Base-by-base conservation (phyloP, 2,888 invertebrate species). In the Ichneumoninae sp. region DNA sequence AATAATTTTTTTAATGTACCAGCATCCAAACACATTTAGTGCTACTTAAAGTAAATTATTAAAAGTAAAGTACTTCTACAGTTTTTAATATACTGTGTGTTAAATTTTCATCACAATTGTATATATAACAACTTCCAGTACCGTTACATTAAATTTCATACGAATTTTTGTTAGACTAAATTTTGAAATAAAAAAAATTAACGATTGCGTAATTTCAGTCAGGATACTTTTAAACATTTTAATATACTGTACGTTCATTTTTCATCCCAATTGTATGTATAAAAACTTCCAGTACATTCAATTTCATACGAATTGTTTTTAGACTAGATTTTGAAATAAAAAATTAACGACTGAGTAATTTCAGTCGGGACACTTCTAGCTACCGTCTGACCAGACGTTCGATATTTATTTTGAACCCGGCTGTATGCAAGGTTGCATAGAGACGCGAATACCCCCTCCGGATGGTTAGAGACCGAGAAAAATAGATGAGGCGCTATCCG, bases 401-500 rank as follows among this genome's bases (percentile, higher is more conserved):
- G n/a, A 30, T 33, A 30, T 33, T 63, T n/a, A 63, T 63, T 63
- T n/a, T 33, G 30, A 63, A 16, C 33, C 60, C 33, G 6, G 16
- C 16, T 33, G n/a, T 33, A 33, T 13, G 47, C 50, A 52, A 2
- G 47, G 65, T 26, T 47, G 26, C 26, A 65, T 13, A 16, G 44
- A 36, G 66, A 68, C 68, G 50, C 26, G 68, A 83, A 73, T 83
- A 47, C 44, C 44, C 16, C 69, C 47, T 52, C n/a, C 30, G 52
- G n/a, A 73, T 77, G 68, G 44, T 36, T 52, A 70, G 52, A 84
- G 52, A 77, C 66, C 47, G 16, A 71, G 44, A 66, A 68, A 52
- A 47, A 66, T 47, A 68, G 50, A 71, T n/a, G 68, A 50, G 44
- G 63, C 30, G 57, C 54, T 79, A 74, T 82, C 71, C 57, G 44